These are phyloP conservation scores for Pelecanus crispus DNA, from an alignment of 2,113 vertebrate genomes.

Conservation along the genomic window DNA sequence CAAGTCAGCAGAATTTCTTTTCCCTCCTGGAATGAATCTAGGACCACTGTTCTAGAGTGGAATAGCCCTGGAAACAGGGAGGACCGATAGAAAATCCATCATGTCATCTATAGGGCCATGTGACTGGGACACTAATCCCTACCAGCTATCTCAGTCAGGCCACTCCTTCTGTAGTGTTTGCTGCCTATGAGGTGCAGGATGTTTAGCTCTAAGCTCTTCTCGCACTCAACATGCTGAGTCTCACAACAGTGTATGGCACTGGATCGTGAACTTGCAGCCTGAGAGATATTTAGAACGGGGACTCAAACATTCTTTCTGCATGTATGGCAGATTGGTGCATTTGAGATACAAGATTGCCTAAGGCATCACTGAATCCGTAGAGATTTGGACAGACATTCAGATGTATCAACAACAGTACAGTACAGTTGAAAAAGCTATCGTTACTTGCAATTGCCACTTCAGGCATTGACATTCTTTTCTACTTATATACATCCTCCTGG, in stretches of 20 bases:
- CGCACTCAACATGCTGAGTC: fast-evolving
- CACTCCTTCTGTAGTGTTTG: background rate
- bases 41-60: background rate
- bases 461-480: background rate
- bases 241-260: background rate
- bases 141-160: background rate
- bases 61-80: background rate
- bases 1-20: background rate
- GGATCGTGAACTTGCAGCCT: background rate
- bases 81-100: background rate
- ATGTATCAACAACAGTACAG: background rate
- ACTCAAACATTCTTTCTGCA: background rate
- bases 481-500: background rate
- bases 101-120: fast-evolving
- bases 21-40: background rate
- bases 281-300: background rate
- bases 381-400: background rate
- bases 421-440: background rate
- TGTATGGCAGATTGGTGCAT: background rate
- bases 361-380: background rate
- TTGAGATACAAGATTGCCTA: background rate
- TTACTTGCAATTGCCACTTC: background rate
- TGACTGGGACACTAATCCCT: too few relatives aligned
- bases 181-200: fast-evolving
- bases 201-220: background rate